These are phyloP conservation scores for Poeciliopsis retropinna DNA, from an alignment of 2,113 vertebrate genomes.

Conservation along the genomic window DNA sequence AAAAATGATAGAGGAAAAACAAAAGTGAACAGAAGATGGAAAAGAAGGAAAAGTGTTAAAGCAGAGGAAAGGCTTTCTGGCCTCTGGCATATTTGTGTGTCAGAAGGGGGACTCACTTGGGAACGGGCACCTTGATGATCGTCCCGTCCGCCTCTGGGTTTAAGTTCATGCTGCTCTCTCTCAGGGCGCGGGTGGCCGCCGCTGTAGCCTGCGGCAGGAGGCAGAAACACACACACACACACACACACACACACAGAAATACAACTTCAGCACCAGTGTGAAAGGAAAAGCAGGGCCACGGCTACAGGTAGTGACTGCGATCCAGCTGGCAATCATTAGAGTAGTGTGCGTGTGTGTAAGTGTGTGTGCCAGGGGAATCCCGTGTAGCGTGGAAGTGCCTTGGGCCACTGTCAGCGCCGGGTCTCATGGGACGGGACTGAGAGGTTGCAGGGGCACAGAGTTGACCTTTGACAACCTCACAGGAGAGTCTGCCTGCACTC, in stretches of 20 bases:
- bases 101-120: conserved; percentile 87
- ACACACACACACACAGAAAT: conserved; percentile 66
- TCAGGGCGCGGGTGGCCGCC: conserved; percentile 88
- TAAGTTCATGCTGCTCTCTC: conserved; percentile 95
- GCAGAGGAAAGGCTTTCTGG: conserved; percentile 18
- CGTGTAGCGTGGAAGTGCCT: conserved; percentile 71
- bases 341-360: conserved; percentile 43
- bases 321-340: conserved; percentile 77
- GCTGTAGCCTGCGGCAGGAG: conserved; percentile 84
- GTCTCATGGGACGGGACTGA: conserved; percentile 73
- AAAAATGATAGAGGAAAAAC: background rate
- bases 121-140: conserved; percentile 92
- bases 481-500: conserved; percentile 55
- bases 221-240: conserved; percentile 46
- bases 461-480: conserved; percentile 69
- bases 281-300: conserved; percentile 65
- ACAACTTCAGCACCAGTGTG: conserved; percentile 52
- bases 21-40: conserved; percentile 12
- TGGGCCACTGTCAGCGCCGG: conserved; percentile 71
- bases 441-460: conserved; percentile 75
- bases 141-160: conserved; percentile 94
- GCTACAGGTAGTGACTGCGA: conserved; percentile 77
- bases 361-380: conserved; percentile 51
- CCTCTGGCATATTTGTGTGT: conserved; percentile 16
- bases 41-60: conserved; percentile 19